Percentiles rank a stretch among this genome's conserved stretches.
Evolutionary conservation across 1,140 invertebrate species (phyloP).

Genomic region (Euborellia annulipes): DNA sequence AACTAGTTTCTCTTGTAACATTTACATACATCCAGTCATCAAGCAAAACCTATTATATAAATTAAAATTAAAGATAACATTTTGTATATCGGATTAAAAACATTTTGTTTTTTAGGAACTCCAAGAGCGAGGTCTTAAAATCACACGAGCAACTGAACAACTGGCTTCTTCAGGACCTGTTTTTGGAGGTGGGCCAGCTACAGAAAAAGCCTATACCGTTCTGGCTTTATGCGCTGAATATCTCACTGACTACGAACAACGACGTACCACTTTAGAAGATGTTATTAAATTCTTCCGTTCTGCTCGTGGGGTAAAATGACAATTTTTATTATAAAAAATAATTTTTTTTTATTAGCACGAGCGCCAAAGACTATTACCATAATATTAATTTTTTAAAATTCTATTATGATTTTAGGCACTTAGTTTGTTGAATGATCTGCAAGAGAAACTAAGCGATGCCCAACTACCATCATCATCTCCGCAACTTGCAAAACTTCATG

Average conservation of each 20-base stretch:
- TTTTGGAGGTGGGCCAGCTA: conserved; percentile 54
- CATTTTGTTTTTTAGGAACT: conserved; percentile 33
- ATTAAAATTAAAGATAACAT: not conserved
- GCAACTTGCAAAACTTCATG: conserved; percentile 47
- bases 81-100: not conserved
- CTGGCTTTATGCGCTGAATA: conserved; percentile 59
- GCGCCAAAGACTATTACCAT: too few species aligned
- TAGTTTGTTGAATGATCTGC: too few species aligned
- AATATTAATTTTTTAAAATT: too few species aligned
- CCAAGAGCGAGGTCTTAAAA: conserved; percentile 58
- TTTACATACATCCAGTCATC: not conserved
- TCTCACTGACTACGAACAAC: conserved; percentile 49
- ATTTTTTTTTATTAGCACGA: too few species aligned
- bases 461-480: too few species aligned
- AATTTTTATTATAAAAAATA: too few species aligned
- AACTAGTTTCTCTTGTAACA: not conserved
- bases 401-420: too few species aligned
- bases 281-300: conserved; percentile 59
- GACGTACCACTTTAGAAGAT: conserved; percentile 46
- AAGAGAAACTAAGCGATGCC: too few species aligned
- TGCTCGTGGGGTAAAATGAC: too few species aligned
- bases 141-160: conserved; percentile 62
- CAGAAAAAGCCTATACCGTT: conserved; percentile 50
- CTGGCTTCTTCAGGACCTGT: conserved; percentile 48
- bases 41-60: not conserved